Conservation (phyloP, 2,797 vertebrate genomes). For the Lacerta agilis region DNA sequence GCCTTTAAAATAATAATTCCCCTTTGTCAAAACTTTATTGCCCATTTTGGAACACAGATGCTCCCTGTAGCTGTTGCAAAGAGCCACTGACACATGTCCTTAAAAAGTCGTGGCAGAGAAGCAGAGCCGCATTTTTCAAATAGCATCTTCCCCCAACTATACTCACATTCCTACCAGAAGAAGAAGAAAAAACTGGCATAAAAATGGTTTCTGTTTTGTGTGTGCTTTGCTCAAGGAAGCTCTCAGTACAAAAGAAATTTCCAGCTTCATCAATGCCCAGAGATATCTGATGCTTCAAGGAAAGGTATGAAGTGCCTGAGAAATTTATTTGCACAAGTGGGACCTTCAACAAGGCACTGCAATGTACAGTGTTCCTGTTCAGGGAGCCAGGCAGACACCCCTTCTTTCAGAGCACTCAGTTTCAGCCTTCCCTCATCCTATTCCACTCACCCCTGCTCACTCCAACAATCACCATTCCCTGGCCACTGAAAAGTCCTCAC, state of each 20-base stretch:
- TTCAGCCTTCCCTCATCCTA: no score
- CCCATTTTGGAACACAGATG: no score
- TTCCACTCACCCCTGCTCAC: no score
- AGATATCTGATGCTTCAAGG: no score
- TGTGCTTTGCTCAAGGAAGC: not conserved
- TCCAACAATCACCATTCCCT: no score
- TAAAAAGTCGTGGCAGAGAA: not conserved
- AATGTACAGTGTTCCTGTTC: not conserved
- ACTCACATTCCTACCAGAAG: not conserved
- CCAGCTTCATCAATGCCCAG: not conserved
- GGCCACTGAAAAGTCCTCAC: no score
- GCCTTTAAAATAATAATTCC: no score
- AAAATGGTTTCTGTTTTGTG: not conserved
- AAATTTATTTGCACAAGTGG: not conserved
- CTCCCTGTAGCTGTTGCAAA: no score
- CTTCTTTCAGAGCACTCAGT: no score
- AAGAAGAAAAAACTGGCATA: not conserved
- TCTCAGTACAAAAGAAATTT: not conserved
- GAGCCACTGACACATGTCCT: not conserved
- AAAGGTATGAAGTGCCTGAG: not conserved
- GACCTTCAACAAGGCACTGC: not conserved
- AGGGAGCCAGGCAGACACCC: not conserved
- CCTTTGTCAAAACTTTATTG: no score
- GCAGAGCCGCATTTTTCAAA: not conserved
- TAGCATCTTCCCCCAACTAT: not conserved